Evolutionary conservation across 2,888 invertebrate genomes (phyloP).

Genomic region (Petrolisthes manimaculis): DNA sequence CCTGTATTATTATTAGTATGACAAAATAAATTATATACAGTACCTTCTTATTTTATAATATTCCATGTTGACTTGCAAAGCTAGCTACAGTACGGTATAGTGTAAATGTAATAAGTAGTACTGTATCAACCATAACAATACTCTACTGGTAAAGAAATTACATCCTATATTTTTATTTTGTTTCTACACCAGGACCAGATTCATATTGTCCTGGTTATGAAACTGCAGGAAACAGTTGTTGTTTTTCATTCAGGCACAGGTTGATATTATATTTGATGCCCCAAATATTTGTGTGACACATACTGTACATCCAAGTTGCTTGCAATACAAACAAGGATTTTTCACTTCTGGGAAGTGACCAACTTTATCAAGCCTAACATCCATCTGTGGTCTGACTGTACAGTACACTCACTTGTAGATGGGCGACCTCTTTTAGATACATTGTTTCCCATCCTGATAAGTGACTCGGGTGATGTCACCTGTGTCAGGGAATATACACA

Average conservation of each 20-base stretch:
- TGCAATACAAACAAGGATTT: neutral
- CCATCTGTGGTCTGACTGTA: too few species aligned
- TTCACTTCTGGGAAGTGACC: too few species aligned
- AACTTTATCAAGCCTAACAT: too few species aligned
- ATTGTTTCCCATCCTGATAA: neutral
- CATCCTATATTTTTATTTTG: neutral
- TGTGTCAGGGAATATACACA: too few species aligned
- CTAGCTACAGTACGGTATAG: neutral
- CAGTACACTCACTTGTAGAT: neutral
- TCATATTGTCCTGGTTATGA: neutral
- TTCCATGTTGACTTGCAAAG: too few species aligned
- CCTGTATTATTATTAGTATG: too few species aligned
- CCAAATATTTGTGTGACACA: neutral
- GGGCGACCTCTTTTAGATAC: slow-evolving; percentile 2
- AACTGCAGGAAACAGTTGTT: neutral
- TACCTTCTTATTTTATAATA: too few species aligned
- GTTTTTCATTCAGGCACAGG: slow-evolving; percentile 19
- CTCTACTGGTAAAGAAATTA: neutral
- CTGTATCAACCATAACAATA: neutral
- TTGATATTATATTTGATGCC: slow-evolving; percentile 18
- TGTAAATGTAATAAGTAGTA: neutral
- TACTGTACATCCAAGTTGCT: neutral
- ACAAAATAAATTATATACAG: too few species aligned
- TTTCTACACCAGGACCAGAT: neutral
- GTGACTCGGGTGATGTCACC: neutral